A percentile compares a stretch with the other conserved stretches of the same genome.
Evolutionary conservation across 2,888 invertebrate species (phyloP).

Genomic region (Sinotaia quadrata): DNA sequence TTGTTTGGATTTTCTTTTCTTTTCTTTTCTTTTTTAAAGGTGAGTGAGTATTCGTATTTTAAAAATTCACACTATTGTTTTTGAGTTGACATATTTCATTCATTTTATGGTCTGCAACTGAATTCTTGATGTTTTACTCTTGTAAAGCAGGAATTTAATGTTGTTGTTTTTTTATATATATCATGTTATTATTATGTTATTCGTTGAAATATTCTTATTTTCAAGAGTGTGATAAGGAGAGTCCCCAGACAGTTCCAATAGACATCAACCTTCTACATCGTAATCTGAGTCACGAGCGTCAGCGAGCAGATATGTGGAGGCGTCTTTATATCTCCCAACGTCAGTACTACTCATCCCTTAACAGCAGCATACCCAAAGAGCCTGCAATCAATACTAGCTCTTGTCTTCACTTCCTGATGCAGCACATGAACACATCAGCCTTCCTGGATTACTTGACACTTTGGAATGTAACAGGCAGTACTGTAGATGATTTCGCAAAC

Average conservation of each 20-base stretch:
- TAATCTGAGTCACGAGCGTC: slow-evolving; percentile 33
- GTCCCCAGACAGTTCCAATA: slow-evolving; percentile 18
- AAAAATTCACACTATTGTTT: too few species aligned
- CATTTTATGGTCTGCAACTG: too few species aligned
- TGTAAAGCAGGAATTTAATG: too few species aligned
- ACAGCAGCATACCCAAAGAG: slow-evolving; percentile 14
- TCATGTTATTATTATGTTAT: background rate
- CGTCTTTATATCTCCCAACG: slow-evolving; percentile 34
- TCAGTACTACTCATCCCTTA: slow-evolving; percentile 27
- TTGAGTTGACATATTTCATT: too few species aligned
- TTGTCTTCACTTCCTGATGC: slow-evolving; percentile 15
- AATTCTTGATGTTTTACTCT: too few species aligned
- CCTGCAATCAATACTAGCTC: slow-evolving; percentile 8
- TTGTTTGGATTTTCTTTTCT: too few species aligned
- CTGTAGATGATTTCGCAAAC: slow-evolving; percentile 31
- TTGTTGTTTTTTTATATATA: too few species aligned
- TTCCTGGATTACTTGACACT: background rate
- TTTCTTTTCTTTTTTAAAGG: too few species aligned
- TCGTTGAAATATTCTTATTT: background rate
- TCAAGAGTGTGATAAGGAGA: background rate
- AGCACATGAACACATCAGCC: slow-evolving; percentile 1
- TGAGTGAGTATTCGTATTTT: too few species aligned
- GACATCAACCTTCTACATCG: slow-evolving; percentile 30
- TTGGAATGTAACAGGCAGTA: slow-evolving; percentile 11
- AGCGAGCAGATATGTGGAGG: slow-evolving; percentile 37